phyloP scores from a whole-genome alignment of 2,888 invertebrate species.

The Elegia similella region DNA sequence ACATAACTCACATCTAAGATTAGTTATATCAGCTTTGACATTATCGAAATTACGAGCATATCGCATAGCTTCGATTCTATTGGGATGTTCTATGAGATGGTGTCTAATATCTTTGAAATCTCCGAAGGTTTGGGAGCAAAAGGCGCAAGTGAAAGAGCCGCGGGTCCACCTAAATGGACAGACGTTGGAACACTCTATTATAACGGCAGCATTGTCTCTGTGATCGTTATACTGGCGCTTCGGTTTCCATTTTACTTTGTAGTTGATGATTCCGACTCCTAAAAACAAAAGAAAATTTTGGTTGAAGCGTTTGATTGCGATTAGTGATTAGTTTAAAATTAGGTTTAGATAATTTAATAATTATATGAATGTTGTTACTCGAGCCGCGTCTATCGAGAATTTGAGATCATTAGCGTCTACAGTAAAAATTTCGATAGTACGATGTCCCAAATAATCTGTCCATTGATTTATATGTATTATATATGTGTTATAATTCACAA shows the following conservation, averaged over 20 bases:
- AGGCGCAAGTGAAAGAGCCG: constrained; percentile 61
- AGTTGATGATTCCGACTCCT: constrained; percentile 55
- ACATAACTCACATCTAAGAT: constrained; percentile 59
- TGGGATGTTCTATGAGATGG: constrained; percentile 51
- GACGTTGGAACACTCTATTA: constrained; percentile 64
- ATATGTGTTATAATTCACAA: too few species aligned
- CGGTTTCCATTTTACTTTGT: constrained; percentile 59
- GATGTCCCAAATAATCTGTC: too few species aligned
- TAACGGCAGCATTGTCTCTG: constrained; percentile 67
- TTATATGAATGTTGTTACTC: neutral
- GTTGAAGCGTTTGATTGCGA: constrained; percentile 34
- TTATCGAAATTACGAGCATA: constrained; percentile 42
- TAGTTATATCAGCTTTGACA: constrained; percentile 61
- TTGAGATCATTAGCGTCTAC: too few species aligned
- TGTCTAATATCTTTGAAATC: constrained; percentile 53
- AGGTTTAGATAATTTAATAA: neutral
- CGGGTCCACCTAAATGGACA: constrained; percentile 69
- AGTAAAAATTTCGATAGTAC: too few species aligned
- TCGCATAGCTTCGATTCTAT: constrained; percentile 50
- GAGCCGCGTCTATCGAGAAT: neutral
- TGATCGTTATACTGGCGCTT: constrained; percentile 65
- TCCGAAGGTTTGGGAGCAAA: constrained; percentile 55
- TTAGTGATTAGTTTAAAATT: neutral
- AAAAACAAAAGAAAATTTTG: constrained; percentile 67
- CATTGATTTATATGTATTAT: too few species aligned